Base-by-base conservation (phyloP, 1,140 invertebrate species). In the Drosophila albomicans region DNA sequence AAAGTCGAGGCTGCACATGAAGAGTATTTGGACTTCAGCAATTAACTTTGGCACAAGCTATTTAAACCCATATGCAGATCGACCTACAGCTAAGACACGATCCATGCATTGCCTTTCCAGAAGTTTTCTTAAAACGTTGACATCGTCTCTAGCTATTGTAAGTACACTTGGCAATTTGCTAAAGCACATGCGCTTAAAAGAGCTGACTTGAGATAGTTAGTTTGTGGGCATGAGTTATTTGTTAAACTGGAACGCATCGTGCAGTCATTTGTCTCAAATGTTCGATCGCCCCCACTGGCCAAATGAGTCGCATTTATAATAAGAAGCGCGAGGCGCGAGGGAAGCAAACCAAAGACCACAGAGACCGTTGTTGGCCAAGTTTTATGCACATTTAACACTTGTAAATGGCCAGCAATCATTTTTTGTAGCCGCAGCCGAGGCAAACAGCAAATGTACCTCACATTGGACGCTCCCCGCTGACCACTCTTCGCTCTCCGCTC, bases 371-470 rank as follows among this genome's bases (percentile, higher is more conserved):
- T 45, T 62, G 66, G 52, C 61, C 38, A 49, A 56, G 59, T 43
- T 66, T 71, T 80, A 63, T 74, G 49, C 66, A 41, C 78, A 76
- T 67, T 80, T 80, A 80, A 63, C 78, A 75, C 78, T 74, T 78
- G 72, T 49, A 80, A 81, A 75, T 76, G 76, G 64, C 56, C 71
- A 38, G 28, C 75, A 64, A 74, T 71, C 69, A 65, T 65, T 78
- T 63, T 38, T 25, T 25, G 3, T 52, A 51, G 30, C 3, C 30
- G n/a, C 32, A 38, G 30, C 25, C 15, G 32, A 2, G 52, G 30
- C 5, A 11, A 30, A 52, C 10, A 52, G 10, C 8, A 15, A 6
- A 35, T 51, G 49, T 48, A 49, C 15, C 48, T 11, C 48, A 38
- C 7, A 38, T 38, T 38, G 30, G 30, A 6, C 7, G 16, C 16